Evolutionary conservation across 2,797 vertebrate species (phyloP).

Genomic region (Sebastolobus altivelis): DNA sequence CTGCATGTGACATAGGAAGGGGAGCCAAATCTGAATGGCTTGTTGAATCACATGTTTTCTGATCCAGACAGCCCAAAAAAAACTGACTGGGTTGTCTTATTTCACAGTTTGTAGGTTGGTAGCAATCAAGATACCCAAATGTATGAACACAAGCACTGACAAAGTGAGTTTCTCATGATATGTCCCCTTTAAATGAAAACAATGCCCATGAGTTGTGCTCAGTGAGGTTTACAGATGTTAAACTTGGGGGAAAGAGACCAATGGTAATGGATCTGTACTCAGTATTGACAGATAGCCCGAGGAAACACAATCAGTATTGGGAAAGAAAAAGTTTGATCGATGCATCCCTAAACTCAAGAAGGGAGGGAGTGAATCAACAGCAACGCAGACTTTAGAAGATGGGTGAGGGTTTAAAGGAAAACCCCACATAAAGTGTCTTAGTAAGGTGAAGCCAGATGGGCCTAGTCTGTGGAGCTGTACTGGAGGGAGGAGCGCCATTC

Average conservation of each 20-base stretch:
- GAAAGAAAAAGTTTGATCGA: not conserved
- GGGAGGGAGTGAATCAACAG: not conserved
- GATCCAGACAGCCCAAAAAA: not conserved
- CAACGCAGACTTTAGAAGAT: not conserved
- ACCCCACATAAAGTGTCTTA: not conserved
- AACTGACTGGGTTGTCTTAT: not conserved
- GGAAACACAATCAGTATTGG: not conserved
- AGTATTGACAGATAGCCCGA: not conserved
- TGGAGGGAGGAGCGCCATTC: not conserved
- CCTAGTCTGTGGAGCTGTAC: not conserved
- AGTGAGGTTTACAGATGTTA: too few species aligned
- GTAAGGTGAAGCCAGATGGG: not conserved
- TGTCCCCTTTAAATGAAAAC: not conserved
- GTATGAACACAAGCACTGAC: not conserved
- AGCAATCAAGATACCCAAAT: not conserved
- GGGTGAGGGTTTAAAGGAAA: not conserved
- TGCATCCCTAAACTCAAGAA: not conserved
- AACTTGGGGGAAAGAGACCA: not conserved
- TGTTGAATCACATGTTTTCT: not conserved
- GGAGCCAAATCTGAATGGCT: not conserved
- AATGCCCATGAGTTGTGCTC: not conserved
- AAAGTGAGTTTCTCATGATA: not conserved
- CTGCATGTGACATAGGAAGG: not conserved
- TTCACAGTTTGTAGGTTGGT: not conserved
- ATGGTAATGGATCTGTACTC: not conserved